Conservation (phyloP, 1,140 invertebrate species). For the Drosophila ficusphila region DNA sequence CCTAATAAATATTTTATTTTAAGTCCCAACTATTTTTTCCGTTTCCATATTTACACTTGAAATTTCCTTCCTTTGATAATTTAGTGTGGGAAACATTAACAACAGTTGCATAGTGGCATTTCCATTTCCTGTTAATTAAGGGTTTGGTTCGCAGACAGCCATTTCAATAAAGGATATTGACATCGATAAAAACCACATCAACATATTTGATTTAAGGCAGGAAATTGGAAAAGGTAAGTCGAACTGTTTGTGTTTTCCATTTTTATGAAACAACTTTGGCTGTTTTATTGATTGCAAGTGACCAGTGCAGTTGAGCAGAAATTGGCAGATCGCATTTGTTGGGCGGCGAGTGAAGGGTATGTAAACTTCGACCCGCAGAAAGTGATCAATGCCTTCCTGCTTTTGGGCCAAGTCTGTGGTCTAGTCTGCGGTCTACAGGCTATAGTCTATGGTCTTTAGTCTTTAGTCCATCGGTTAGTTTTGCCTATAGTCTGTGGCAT, state of each 20-base stretch:
- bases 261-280: not conserved
- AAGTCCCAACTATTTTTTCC: too few relatives aligned
- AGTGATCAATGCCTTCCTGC: constrained; percentile 29
- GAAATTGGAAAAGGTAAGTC: not conserved
- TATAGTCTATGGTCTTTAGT: not conserved
- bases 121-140: not conserved
- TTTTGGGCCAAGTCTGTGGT: constrained; percentile 19
- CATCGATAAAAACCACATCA: not conserved
- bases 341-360: constrained; percentile 31
- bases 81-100: not conserved
- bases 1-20: too few relatives aligned
- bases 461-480: too few relatives aligned
- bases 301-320: not conserved
- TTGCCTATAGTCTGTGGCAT: not conserved
- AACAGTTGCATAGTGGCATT: not conserved
- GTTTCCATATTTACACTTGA: too few relatives aligned
- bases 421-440: constrained; percentile 21
- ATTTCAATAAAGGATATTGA: not conserved
- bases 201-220: not conserved
- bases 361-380: constrained; percentile 35
- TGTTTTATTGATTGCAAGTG: constrained; percentile 8
- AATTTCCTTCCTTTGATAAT: too few relatives aligned
- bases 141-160: not conserved
- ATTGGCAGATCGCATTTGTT: constrained; percentile 1
- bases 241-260: not conserved